phyloP scores from a whole-genome alignment of 1,140 invertebrate genomes.

The Polypedilum vanderplanki region DNA sequence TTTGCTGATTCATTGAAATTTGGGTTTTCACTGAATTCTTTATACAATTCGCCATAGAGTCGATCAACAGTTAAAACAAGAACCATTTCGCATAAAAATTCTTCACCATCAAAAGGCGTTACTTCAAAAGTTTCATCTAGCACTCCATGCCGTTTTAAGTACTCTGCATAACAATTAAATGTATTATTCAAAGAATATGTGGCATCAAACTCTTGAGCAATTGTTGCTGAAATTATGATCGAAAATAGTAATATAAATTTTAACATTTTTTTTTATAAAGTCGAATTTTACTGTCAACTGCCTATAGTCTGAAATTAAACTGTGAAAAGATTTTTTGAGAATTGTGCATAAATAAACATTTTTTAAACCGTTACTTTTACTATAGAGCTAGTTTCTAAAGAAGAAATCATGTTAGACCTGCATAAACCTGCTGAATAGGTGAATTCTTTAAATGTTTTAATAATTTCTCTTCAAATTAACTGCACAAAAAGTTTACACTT shows the following conservation, averaged over 20 bases:
- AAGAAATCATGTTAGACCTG: no score
- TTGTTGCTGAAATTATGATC: not conserved
- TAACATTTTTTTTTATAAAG: not conserved
- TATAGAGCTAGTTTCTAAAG: no score
- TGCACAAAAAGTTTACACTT: no score
- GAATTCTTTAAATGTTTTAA: no score
- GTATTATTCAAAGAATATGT: not conserved
- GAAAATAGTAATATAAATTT: not conserved
- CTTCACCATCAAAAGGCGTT: not conserved
- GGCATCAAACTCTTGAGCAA: not conserved
- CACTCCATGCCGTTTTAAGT: not conserved
- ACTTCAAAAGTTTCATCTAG: not conserved
- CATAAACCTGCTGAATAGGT: no score
- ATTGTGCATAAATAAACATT: conserved; percentile 13
- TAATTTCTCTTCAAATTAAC: no score
- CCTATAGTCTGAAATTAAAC: not conserved
- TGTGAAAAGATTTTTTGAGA: not conserved
- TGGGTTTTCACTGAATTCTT: conserved; percentile 6
- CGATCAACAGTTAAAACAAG: not conserved
- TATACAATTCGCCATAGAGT: not conserved
- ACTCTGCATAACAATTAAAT: conserved; percentile 15
- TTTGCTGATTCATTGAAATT: not conserved
- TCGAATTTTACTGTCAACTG: not conserved
- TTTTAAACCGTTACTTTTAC: not conserved
- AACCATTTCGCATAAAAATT: conserved; percentile 1